These are phyloP conservation scores for Hassar affinis DNA, from an alignment of 2,113 vertebrate genomes.

Conservation along the genomic window DNA sequence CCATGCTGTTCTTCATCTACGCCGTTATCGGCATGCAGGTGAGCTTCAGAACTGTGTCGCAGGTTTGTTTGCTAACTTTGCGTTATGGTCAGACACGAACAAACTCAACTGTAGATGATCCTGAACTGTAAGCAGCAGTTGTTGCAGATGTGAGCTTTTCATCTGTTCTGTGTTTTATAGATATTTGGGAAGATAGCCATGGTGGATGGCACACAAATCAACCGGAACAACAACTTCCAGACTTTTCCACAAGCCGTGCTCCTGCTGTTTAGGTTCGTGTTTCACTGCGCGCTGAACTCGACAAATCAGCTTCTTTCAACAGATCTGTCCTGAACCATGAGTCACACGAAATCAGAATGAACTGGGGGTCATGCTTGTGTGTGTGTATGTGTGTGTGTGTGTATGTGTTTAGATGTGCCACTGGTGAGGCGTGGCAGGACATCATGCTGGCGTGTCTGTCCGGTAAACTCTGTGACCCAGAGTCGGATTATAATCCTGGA, in stretches of 20 bases:
- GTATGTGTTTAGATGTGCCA: constrained; percentile 83
- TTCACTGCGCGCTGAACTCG: background rate
- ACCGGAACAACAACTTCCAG: constrained; percentile 99
- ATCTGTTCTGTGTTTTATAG: constrained; percentile 63
- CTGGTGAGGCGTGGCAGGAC: constrained; percentile 97
- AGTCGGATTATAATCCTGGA: constrained; percentile 87
- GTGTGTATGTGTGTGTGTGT: background rate
- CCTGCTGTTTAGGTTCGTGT: constrained; percentile 88
- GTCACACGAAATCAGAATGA: background rate
- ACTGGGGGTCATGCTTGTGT: too few species aligned
- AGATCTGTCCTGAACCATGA: background rate
- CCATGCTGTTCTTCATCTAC: constrained; percentile 99
- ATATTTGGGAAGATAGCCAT: constrained; percentile 97
- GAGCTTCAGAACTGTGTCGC: constrained; percentile 25
- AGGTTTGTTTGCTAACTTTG: background rate
- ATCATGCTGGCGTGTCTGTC: constrained; percentile 97
- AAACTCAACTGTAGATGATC: background rate
- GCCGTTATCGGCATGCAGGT: constrained; percentile 99
- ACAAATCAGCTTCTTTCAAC: background rate
- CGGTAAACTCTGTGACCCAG: constrained; percentile 91
- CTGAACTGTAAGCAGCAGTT: background rate
- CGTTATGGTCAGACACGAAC: background rate
- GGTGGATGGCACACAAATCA: constrained; percentile 95
- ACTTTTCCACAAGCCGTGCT: constrained; percentile 95
- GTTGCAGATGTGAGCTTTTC: background rate